These are phyloP conservation scores for Oscheius sp. DNA, from an alignment of 2,888 invertebrate species.

Conservation along the genomic window DNA sequence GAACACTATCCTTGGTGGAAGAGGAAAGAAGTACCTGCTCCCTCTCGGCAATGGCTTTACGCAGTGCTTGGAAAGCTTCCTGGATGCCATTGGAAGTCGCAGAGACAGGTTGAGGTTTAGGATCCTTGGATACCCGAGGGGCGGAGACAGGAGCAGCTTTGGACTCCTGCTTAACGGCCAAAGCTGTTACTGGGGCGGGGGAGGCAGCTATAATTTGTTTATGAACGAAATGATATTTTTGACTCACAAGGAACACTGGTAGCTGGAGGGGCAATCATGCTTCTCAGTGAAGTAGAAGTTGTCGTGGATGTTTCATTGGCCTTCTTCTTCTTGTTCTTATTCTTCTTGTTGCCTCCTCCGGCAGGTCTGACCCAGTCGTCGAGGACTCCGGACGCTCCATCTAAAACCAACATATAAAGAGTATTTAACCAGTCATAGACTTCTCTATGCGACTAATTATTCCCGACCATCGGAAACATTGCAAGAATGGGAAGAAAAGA, in stretches of 20 bases:
- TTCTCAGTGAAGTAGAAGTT: no score
- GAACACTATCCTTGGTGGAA: slow-evolving; percentile 23
- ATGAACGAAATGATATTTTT: neutral
- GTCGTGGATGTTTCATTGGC: slow-evolving; percentile 9
- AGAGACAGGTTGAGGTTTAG: neutral
- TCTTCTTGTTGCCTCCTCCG: slow-evolving; percentile 54
- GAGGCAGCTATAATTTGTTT: slow-evolving; percentile 25
- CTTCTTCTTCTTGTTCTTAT: slow-evolving; percentile 60
- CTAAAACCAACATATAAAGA: slow-evolving; percentile 30
- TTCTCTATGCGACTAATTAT: no score
- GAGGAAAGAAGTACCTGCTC: slow-evolving; percentile 47
- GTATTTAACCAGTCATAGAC: neutral
- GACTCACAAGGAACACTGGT: slow-evolving; percentile 14
- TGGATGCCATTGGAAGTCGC: neutral
- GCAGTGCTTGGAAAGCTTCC: slow-evolving; percentile 37
- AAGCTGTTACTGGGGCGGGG: slow-evolving; percentile 36
- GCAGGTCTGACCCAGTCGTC: slow-evolving; percentile 64
- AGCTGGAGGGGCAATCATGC: no score
- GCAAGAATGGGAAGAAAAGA: no score
- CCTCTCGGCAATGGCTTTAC: slow-evolving; percentile 47
- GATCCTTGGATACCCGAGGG: neutral
- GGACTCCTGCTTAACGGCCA: neutral
- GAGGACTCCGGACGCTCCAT: slow-evolving; percentile 60
- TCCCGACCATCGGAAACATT: no score
- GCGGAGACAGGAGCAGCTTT: slow-evolving; percentile 26